These are phyloP conservation scores for Geodia barretti DNA, from an alignment of 37 sponge, comb jelly and placozoan genomes.

Conservation along the genomic window DNA sequence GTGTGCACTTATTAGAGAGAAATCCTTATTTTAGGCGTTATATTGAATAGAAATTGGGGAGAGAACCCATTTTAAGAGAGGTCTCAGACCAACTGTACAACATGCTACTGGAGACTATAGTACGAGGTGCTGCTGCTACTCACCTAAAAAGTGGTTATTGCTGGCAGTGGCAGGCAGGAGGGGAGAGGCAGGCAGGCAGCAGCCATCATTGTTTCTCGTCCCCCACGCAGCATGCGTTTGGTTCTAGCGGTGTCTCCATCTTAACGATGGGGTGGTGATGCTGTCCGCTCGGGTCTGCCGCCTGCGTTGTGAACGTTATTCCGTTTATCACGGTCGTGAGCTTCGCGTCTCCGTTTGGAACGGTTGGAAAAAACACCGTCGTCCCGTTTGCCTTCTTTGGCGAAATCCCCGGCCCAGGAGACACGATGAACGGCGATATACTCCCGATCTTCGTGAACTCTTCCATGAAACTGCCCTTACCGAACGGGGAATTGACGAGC, in stretches of 20 bases:
- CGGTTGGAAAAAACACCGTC: constrained; percentile 68
- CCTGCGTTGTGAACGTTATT: constrained; percentile 24
- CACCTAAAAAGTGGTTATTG: not conserved
- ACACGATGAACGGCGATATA: constrained; percentile 65
- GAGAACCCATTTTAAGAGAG: too few relatives aligned
- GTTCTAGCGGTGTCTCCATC: constrained; percentile 30
- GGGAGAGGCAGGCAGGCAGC: not conserved
- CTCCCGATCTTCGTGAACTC: constrained; percentile 40
- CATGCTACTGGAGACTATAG: too few relatives aligned
- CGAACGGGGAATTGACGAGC: constrained; percentile 55
- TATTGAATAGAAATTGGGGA: too few relatives aligned
- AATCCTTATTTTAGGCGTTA: too few relatives aligned
- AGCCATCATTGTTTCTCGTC: constrained; percentile 26
- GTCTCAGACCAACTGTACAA: too few relatives aligned
- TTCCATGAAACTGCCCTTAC: constrained; percentile 49
- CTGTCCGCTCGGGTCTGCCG: constrained; percentile 3
- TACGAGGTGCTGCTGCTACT: too few relatives aligned
- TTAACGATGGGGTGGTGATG: constrained; percentile 60
- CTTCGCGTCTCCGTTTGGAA: constrained; percentile 62
- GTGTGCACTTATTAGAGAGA: too few relatives aligned
- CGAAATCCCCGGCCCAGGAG: constrained; percentile 42
- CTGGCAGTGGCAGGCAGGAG: too few relatives aligned
- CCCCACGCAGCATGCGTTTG: constrained; percentile 39
- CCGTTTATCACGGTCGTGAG: constrained; percentile 51
- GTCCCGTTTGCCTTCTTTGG: constrained; percentile 35